Conservation (phyloP, 1,140 invertebrate genomes). For the Brachionus plicatilis region DNA sequence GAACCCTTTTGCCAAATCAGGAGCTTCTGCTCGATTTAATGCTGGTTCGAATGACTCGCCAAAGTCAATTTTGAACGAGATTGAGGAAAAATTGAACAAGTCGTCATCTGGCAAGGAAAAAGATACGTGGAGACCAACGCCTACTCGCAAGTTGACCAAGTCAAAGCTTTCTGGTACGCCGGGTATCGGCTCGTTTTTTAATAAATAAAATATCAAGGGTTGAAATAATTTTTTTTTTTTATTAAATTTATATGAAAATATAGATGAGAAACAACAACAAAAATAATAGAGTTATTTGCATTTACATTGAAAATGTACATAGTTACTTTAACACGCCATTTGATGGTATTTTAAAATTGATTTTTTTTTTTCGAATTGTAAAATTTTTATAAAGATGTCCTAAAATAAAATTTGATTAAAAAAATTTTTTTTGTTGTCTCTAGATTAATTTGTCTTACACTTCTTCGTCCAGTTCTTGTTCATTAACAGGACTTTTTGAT, state of each 20-base stretch:
- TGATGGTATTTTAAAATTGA: neutral
- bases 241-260: neutral
- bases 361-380: constrained; percentile 5
- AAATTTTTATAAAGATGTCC: constrained; percentile 36
- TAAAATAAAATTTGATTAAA: constrained; percentile 8
- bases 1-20: constrained; percentile 31
- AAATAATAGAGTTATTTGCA: neutral
- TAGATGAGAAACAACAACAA: neutral
- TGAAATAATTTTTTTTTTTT: neutral
- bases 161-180: constrained; percentile 1
- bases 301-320: constrained; percentile 25
- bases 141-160: constrained; percentile 23
- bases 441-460: neutral
- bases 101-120: neutral
- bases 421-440: neutral
- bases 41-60: neutral
- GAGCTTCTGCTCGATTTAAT: constrained; percentile 13
- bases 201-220: constrained; percentile 24
- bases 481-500: neutral
- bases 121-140: constrained; percentile 28
- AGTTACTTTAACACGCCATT: neutral
- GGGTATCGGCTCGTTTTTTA: constrained; percentile 21
- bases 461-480: neutral
- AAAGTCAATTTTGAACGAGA: constrained; percentile 26
- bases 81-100: constrained; percentile 35